phyloP scores from a whole-genome alignment of 2,797 vertebrate genomes.

The Sebastes trivittatus region DNA sequence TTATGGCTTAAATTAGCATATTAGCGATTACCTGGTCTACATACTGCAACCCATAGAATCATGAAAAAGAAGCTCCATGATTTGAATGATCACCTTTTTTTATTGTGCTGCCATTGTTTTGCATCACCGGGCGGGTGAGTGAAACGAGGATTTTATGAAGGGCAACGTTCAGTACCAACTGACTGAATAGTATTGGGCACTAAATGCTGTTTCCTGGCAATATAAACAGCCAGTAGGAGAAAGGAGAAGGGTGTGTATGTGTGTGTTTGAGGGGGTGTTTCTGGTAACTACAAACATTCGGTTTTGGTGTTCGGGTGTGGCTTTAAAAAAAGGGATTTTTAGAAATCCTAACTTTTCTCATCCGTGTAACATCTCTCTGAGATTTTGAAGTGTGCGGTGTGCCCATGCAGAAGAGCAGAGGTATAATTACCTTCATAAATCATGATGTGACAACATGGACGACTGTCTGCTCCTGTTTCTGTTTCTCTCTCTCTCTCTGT shows the following conservation, averaged over 20 bases:
- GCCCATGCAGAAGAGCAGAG: conserved; percentile 50
- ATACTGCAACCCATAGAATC: not conserved
- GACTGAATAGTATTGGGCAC: conserved; percentile 7
- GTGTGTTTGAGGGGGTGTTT: conserved; percentile 28
- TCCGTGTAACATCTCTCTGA: conserved; percentile 19
- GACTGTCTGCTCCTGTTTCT: conserved; percentile 25
- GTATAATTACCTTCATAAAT: conserved; percentile 69
- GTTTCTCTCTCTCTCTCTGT: conserved; percentile 16
- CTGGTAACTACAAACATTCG: conserved; percentile 71
- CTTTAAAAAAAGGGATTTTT: conserved; percentile 37
- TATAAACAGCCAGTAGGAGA: conserved; percentile 52
- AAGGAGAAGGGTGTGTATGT: conserved; percentile 8
- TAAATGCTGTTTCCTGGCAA: conserved; percentile 65
- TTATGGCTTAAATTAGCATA: not conserved
- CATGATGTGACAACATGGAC: conserved; percentile 24
- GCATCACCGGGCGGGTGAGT: not conserved
- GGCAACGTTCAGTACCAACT: conserved; percentile 28
- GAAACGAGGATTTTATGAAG: conserved; percentile 29
- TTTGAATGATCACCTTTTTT: conserved; percentile 22
- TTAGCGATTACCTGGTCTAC: not conserved
- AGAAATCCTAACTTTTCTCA: conserved; percentile 50
- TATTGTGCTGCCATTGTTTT: conserved; percentile 1
- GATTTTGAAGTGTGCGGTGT: conserved; percentile 32
- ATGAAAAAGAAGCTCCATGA: not conserved
- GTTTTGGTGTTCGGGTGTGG: conserved; percentile 68